phyloP scores from a whole-genome alignment of 2,113 vertebrate species.

The Psammodynastes pulverulentus region DNA sequence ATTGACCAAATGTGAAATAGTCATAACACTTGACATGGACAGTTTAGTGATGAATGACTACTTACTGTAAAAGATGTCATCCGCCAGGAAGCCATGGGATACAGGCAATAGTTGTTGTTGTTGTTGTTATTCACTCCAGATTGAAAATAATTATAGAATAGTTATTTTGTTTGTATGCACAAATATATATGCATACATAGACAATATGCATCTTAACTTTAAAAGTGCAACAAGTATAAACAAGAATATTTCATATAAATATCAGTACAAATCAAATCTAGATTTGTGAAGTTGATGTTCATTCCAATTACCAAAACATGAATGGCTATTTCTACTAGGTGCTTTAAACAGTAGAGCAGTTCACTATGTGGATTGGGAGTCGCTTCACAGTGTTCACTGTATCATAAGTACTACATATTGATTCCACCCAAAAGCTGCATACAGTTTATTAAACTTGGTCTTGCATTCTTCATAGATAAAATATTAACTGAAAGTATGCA shows the following conservation, averaged over 20 bases:
- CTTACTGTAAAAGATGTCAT: not conserved
- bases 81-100: not conserved
- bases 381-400: not conserved
- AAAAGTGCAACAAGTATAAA: not conserved
- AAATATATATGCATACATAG: not conserved
- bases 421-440: not conserved
- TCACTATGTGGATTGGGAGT: not conserved
- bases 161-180: not conserved
- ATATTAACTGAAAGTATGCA: not conserved
- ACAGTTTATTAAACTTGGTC: not conserved
- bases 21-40: not conserved
- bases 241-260: not conserved
- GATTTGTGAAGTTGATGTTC: not conserved
- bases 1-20: not conserved
- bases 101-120: not conserved
- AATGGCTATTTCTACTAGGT: not conserved
- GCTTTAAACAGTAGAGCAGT: not conserved
- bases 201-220: not conserved
- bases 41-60: not conserved
- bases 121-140: not conserved
- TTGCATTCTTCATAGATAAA: not conserved
- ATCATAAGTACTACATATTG: not conserved
- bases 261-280: not conserved
- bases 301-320: not conserved
- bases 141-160: not conserved